A percentile compares a stretch with the other conserved stretches of the same genome.
Conservation (phyloP, 2,113 vertebrate genomes). For the Paramormyrops kingsleyae region DNA sequence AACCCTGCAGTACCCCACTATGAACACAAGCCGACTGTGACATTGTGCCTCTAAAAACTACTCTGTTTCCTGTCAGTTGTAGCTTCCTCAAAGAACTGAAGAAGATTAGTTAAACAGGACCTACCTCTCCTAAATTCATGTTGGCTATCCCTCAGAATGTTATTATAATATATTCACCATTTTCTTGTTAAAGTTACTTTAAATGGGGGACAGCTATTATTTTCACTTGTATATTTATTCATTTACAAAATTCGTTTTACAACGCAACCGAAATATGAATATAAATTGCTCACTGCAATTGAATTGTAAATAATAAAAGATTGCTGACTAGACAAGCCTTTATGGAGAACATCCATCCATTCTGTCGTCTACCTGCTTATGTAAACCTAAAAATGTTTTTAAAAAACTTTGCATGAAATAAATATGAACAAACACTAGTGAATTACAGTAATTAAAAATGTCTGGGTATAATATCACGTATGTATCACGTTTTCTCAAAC, state of each 20-base stretch:
- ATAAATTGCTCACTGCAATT: not conserved
- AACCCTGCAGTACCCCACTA: no score
- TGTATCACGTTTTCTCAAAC: not conserved
- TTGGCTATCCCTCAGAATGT: no score
- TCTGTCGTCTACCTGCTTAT: not conserved
- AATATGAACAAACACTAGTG: not conserved
- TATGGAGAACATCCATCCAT: not conserved
- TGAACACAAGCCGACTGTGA: no score
- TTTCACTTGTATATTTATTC: not conserved
- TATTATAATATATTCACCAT: not conserved
- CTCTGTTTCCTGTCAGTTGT: no score
- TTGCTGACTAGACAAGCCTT: not conserved
- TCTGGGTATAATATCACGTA: not conserved
- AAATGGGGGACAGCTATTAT: not conserved
- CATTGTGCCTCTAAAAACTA: no score
- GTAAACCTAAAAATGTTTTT: not conserved
- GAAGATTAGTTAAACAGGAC: no score
- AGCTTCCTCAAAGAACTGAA: no score
- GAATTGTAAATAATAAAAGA: not conserved
- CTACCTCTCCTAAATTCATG: no score
- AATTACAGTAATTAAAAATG: not conserved
- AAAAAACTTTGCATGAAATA: not conserved
- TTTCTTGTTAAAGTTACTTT: not conserved
- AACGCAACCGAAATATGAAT: not conserved
- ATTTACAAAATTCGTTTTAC: not conserved